Evolutionary conservation across 2,797 vertebrate species (phyloP).

Genomic region (Erethizon dorsatum): DNA sequence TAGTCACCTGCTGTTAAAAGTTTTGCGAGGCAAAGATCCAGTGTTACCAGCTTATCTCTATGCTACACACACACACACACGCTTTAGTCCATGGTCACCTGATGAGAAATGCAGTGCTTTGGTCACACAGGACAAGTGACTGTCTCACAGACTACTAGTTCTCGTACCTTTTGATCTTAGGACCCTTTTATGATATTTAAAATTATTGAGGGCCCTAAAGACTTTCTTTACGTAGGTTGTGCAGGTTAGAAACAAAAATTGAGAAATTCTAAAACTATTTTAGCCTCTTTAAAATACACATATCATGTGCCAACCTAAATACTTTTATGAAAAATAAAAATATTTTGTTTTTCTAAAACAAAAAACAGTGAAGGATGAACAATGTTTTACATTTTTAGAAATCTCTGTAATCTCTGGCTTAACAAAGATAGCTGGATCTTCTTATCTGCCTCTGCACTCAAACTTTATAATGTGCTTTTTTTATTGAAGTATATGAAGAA

Average conservation of each 20-base stretch:
- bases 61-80: background rate
- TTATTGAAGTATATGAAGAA: constrained; percentile 10
- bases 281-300: background rate
- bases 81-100: background rate
- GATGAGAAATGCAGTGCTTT: background rate
- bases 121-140: background rate
- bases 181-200: background rate
- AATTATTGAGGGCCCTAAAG: background rate
- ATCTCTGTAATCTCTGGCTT: constrained; percentile 27
- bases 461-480: constrained; percentile 3
- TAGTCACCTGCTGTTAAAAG: background rate
- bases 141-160: background rate
- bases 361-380: background rate
- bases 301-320: background rate
- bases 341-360: constrained; percentile 49
- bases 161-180: background rate
- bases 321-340: constrained; percentile 45
- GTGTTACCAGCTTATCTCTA: background rate
- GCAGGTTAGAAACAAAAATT: constrained; percentile 29
- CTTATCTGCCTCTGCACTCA: background rate
- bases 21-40: constrained; percentile 1
- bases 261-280: background rate
- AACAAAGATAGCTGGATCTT: background rate
- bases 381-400: constrained; percentile 55
- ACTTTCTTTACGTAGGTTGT: background rate